These are phyloP conservation scores for Heliangelus exortis DNA, from an alignment of 2,797 vertebrate species.

Conservation along the genomic window DNA sequence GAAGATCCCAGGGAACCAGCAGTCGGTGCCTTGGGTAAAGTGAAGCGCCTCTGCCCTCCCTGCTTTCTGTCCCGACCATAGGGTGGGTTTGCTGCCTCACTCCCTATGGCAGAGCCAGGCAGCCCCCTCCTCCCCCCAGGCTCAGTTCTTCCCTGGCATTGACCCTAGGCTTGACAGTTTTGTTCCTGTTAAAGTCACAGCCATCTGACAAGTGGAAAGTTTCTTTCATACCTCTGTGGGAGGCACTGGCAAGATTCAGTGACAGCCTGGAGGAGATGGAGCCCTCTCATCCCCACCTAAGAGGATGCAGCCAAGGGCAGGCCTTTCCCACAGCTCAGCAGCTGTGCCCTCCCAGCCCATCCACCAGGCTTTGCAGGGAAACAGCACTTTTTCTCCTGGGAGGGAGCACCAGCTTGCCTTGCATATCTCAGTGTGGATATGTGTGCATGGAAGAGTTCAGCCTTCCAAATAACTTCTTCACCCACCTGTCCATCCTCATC, in stretches of 20 bases:
- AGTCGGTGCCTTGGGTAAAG: neutral
- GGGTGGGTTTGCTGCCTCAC: neutral
- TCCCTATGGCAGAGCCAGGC: neutral
- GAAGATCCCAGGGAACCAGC: neutral
- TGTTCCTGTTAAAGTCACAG: neutral
- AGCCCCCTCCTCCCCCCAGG: neutral
- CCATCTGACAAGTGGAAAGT: neutral
- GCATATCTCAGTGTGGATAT: neutral
- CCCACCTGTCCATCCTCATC: neutral
- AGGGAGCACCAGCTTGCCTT: neutral
- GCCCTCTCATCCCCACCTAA: neutral
- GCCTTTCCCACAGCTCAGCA: neutral
- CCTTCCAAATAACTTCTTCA: accelerated
- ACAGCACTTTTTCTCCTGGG: neutral
- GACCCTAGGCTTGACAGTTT: neutral
- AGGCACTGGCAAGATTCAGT: neutral
- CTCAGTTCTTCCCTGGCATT: accelerated
- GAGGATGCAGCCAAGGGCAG: neutral
- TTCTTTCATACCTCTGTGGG: neutral
- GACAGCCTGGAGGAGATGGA: neutral
- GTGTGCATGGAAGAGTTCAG: neutral
- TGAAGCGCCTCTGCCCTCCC: neutral
- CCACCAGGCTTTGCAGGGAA: neutral
- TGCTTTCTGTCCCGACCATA: accelerated
- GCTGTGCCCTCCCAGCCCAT: neutral